A percentile compares a stretch with the other conserved stretches of the same genome.
These are phyloP conservation scores for Eupithecia abbreviata DNA, from an alignment of 2,888 invertebrate species.

Conservation along the genomic window DNA sequence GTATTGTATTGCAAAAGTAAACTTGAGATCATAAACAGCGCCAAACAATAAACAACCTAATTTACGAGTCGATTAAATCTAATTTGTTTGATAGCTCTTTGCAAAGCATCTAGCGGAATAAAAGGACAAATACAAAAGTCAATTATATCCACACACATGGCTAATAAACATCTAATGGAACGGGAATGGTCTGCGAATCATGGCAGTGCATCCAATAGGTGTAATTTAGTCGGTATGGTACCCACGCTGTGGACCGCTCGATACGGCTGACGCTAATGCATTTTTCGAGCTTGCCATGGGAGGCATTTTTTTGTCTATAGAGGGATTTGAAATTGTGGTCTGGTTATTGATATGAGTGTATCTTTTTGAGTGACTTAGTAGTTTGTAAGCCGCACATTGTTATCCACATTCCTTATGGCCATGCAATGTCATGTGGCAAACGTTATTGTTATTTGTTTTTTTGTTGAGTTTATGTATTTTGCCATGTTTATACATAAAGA, in stretches of 20 bases:
- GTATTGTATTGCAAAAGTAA: too few species aligned
- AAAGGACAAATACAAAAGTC: conserved; percentile 36
- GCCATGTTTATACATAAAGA: too few species aligned
- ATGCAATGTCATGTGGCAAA: too few species aligned
- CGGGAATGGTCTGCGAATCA: conserved; percentile 40
- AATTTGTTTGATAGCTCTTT: conserved; percentile 14
- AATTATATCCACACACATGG: conserved; percentile 41
- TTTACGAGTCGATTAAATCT: conserved; percentile 12
- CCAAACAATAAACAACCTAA: conserved; percentile 3
- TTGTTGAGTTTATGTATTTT: too few species aligned
- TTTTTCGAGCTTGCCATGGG: neutral
- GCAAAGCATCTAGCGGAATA: conserved; percentile 17
- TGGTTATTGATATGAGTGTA: neutral
- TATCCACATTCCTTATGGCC: too few species aligned
- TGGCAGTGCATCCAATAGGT: conserved; percentile 42
- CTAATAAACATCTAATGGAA: conserved; percentile 44
- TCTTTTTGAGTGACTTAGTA: neutral
- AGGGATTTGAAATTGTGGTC: neutral
- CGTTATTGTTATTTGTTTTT: too few species aligned
- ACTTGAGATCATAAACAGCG: neutral
- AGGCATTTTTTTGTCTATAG: neutral
- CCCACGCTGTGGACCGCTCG: conserved; percentile 3
- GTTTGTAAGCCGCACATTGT: too few species aligned
- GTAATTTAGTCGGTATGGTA: conserved; percentile 34
- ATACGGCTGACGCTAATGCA: conserved; percentile 6